These are phyloP conservation scores for Equus quagga DNA, from an alignment of 2,113 vertebrate genomes.

Conservation along the genomic window DNA sequence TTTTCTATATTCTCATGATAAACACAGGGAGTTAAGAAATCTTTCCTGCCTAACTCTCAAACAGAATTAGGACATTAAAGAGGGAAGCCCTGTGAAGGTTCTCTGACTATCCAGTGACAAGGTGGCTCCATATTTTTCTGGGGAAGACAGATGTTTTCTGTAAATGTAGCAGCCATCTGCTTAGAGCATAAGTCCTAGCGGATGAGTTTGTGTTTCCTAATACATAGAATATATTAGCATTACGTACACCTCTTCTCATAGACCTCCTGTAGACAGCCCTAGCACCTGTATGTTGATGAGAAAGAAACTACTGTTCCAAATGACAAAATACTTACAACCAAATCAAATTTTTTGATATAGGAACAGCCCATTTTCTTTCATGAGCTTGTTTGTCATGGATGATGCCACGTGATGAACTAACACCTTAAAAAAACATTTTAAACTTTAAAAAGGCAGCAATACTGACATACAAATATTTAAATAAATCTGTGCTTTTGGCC, in stretches of 20 bases:
- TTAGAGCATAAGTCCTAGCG: no score
- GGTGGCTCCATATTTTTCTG: neutral
- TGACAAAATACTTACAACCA: neutral
- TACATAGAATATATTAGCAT: rapidly evolving
- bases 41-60: neutral
- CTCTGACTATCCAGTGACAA: neutral
- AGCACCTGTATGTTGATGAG: rapidly evolving
- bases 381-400: neutral
- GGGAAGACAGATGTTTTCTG: neutral
- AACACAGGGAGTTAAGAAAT: neutral
- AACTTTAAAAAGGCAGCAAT: neutral
- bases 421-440: neutral
- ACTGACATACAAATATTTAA: neutral
- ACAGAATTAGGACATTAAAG: neutral
- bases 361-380: neutral
- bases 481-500: neutral
- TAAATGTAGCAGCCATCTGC: no score
- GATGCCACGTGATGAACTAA: rapidly evolving
- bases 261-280: neutral
- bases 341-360: rapidly evolving
- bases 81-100: neutral
- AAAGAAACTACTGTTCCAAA: no score
- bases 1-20: neutral
- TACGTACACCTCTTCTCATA: no score
- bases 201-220: neutral